Evolutionary conservation across 2,797 vertebrate genomes (phyloP).

Genomic region (Podarcis siculus): DNA sequence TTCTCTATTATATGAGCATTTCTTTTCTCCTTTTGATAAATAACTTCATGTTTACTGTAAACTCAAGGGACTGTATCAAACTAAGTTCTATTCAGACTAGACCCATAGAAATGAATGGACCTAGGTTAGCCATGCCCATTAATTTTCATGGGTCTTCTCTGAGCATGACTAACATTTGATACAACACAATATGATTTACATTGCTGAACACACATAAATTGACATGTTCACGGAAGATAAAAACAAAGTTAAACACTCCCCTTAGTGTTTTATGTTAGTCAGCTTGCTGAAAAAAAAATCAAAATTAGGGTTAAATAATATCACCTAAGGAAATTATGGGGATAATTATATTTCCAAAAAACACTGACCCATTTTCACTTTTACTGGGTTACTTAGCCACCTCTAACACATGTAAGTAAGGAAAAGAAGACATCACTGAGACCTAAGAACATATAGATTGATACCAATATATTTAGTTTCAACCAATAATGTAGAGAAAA

Average conservation of each 20-base stretch:
- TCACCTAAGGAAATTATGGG: background rate
- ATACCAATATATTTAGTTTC: background rate
- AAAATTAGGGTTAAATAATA: background rate
- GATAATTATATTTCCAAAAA: background rate
- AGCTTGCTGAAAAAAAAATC: slow-evolving; percentile 24
- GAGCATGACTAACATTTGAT: no score
- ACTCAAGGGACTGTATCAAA: background rate
- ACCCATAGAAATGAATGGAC: no score
- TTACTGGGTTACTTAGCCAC: background rate
- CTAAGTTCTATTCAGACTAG: no score
- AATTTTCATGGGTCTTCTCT: no score
- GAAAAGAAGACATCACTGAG: background rate
- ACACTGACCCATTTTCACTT: background rate
- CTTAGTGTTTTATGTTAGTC: background rate
- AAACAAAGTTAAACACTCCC: slow-evolving; percentile 26
- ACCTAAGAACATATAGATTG: background rate
- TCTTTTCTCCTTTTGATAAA: slow-evolving; percentile 12
- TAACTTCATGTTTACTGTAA: background rate
- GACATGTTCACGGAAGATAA: background rate
- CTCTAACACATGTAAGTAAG: background rate
- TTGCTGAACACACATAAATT: background rate
- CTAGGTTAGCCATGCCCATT: no score
- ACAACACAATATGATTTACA: background rate
- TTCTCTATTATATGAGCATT: slow-evolving; percentile 33
- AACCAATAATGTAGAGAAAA: background rate